Evolutionary conservation across 2,888 invertebrate species (phyloP).

Genomic region (Monochamus alternatus): DNA sequence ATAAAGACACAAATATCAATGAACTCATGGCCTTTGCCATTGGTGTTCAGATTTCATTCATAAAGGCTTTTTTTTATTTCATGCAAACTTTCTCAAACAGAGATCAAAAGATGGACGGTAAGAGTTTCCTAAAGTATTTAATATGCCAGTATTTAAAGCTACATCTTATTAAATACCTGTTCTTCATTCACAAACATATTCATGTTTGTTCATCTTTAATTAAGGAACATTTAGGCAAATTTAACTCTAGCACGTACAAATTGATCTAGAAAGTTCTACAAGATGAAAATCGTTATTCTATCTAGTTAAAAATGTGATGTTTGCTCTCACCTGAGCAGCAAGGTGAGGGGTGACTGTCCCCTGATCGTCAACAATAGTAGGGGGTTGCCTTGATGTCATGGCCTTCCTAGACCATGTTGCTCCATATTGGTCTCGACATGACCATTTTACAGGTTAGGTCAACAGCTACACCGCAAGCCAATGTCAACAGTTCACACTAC

Average conservation of each 20-base stretch:
- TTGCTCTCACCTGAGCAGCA: constrained; percentile 59
- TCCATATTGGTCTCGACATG: constrained; percentile 58
- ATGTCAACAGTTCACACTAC: constrained; percentile 18
- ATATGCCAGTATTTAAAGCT: too few relatives aligned
- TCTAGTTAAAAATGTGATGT: too few relatives aligned
- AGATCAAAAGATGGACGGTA: too few relatives aligned
- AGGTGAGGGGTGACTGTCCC: constrained; percentile 62
- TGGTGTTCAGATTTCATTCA: constrained; percentile 2
- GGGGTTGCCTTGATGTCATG: constrained; percentile 70
- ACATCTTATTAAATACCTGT: too few relatives aligned
- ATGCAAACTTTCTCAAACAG: neutral
- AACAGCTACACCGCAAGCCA: constrained; percentile 33
- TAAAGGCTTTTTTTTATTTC: neutral
- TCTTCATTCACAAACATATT: too few relatives aligned
- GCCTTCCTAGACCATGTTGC: constrained; percentile 68
- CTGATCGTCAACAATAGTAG: constrained; percentile 64
- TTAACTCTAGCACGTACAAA: too few relatives aligned
- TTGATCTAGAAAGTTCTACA: neutral
- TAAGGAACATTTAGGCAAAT: too few relatives aligned
- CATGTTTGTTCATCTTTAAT: too few relatives aligned
- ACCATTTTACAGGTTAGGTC: constrained; percentile 56
- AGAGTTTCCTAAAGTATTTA: too few relatives aligned
- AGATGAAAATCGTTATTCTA: too few relatives aligned
- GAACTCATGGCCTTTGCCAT: neutral
- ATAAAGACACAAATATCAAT: neutral